These are phyloP conservation scores for Clarias macrocephalus DNA, from an alignment of 2,113 vertebrate species.

Conservation along the genomic window DNA sequence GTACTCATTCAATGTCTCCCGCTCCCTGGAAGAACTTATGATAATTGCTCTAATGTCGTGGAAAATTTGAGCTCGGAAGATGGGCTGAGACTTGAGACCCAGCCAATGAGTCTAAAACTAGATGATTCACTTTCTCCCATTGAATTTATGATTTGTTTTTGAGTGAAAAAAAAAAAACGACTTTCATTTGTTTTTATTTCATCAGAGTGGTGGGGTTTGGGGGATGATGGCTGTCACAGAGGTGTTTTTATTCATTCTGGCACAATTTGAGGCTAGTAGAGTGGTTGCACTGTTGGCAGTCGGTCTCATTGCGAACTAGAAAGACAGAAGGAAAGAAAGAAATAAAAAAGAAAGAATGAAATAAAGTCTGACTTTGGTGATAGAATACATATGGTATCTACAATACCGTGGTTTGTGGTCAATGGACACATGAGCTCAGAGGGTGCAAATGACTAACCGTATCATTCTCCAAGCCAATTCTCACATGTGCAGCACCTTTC, in stretches of 20 bases:
- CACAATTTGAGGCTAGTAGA: slow-evolving; percentile 13
- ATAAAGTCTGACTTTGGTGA: background rate
- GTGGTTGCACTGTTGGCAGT: background rate
- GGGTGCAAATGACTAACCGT: background rate
- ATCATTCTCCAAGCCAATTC: slow-evolving; percentile 2
- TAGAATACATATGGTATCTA: background rate
- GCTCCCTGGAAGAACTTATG: slow-evolving; percentile 57
- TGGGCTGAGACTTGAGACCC: slow-evolving; percentile 43
- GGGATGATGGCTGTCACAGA: slow-evolving; percentile 11
- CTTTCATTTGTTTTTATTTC: slow-evolving; percentile 38
- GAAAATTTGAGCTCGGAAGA: slow-evolving; percentile 60
- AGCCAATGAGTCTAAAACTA: slow-evolving; percentile 39
- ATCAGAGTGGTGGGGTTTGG: slow-evolving; percentile 28
- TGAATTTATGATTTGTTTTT: slow-evolving; percentile 43
- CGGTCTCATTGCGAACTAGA: background rate
- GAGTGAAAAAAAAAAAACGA: background rate
- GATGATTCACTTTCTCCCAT: slow-evolving; percentile 48
- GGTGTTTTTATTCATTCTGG: slow-evolving; percentile 24
- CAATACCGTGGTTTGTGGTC: background rate
- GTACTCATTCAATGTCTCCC: slow-evolving; percentile 60
- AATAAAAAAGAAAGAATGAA: background rate
- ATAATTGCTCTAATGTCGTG: slow-evolving; percentile 61
- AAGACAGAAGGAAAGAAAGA: background rate
- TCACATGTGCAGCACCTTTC: slow-evolving; percentile 26
- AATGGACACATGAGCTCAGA: background rate